Conservation (phyloP, 2,888 invertebrate genomes). For the Agrochola lota region DNA sequence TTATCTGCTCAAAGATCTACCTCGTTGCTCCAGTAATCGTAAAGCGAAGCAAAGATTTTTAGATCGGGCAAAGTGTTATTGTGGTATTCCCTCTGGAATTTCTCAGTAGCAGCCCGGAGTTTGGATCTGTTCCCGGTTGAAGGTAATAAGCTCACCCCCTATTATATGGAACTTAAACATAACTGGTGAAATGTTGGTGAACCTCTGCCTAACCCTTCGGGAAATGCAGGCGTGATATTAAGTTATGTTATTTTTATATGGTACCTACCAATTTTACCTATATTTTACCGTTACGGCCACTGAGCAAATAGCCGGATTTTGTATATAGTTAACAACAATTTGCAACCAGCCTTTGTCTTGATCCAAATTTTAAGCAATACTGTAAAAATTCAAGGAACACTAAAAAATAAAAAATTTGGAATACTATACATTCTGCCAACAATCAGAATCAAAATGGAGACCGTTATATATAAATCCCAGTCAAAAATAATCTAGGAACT, state of each 20-base stretch:
- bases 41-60: not conserved
- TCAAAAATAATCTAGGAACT: not conserved
- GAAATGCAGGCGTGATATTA: not conserved
- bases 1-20: not conserved
- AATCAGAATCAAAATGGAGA: not conserved
- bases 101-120: not conserved
- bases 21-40: not conserved
- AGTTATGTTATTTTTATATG: not conserved
- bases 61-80: not conserved
- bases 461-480: constrained; percentile 1
- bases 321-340: no score
- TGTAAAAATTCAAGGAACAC: not conserved
- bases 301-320: not conserved
- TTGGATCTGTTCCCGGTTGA: not conserved
- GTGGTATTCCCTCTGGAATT: not conserved
- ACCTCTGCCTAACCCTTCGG: not conserved
- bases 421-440: no score
- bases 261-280: not conserved
- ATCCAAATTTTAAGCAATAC: no score
- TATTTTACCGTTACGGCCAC: not conserved
- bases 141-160: not conserved
- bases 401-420: no score
- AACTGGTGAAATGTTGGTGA: not conserved
- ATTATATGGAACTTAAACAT: not conserved
- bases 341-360: not conserved